A percentile compares a stretch with the other conserved stretches of the same genome.
These are phyloP conservation scores for Plectropomus leopardus DNA, from an alignment of 2,113 vertebrate species.

Conservation along the genomic window DNA sequence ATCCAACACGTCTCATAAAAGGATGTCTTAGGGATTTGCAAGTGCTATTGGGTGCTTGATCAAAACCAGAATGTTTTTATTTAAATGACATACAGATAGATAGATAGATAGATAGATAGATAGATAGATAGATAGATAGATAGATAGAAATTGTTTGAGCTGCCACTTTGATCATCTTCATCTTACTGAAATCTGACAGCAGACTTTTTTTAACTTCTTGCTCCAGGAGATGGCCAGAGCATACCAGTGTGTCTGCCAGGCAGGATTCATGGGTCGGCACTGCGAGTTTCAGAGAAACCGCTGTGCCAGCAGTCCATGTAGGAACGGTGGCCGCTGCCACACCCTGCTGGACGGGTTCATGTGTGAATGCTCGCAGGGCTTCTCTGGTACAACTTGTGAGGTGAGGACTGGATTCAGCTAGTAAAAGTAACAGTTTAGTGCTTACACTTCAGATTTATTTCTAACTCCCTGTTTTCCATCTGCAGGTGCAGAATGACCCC, in stretches of 20 bases:
- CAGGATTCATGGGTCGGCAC: slow-evolving; percentile 90
- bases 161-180: background rate
- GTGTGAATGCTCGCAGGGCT: slow-evolving; percentile 90
- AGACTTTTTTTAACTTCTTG: background rate
- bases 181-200: background rate
- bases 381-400: slow-evolving; percentile 90
- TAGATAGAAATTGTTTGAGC: too few relatives aligned
- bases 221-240: slow-evolving; percentile 84
- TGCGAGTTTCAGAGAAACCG: slow-evolving; percentile 88
- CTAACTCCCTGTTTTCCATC: background rate
- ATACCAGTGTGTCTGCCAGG: slow-evolving; percentile 90
- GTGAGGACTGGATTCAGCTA: slow-evolving; percentile 75
- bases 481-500: slow-evolving; percentile 88
- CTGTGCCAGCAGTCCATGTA: slow-evolving; percentile 90
- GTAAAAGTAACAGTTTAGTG: background rate
- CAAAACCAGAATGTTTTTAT: too few relatives aligned
- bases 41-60: background rate
- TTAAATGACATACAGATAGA: too few relatives aligned
- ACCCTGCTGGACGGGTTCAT: slow-evolving; percentile 85
- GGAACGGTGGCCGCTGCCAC: slow-evolving; percentile 88
- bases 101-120: too few relatives aligned
- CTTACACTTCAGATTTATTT: too few relatives aligned
- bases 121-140: too few relatives aligned
- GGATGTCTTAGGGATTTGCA: background rate
- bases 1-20: background rate